Base-by-base conservation (phyloP, 2,797 vertebrate genomes). In the Sebastes cheni region DNA sequence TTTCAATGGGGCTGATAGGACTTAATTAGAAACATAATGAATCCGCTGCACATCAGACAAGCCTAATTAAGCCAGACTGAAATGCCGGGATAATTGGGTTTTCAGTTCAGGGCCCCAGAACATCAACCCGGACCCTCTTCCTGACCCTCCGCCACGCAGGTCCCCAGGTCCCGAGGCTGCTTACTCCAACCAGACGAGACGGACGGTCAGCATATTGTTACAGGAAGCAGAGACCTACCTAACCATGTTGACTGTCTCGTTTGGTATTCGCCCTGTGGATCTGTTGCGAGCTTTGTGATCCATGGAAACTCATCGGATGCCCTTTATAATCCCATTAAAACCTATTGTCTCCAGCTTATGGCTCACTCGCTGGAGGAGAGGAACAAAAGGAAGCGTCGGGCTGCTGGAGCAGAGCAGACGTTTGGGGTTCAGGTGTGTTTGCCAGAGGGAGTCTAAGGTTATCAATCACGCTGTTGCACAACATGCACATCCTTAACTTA, bases 1-100 rank as follows among this genome's bases (percentile, higher is more conserved):
- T 94, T 94, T 93, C 91, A 93, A 80, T 87, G 75, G 67, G 77
- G 86, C 92, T 94, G 95, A 96, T 96, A 94, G 94, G 93, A 93
- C 93, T 95, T 95, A 96, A 96, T 96, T 96, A 95, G 93, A 92
- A 95, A 93, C 94, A 95, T 95, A 96, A 96, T 96, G 92, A 93
- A 94, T 95, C 91, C 84, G 82, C 91, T 70, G 92, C 84, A 92
- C 91, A 96, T 95, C 95, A 96, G 95, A 96, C 95, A 95, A 95
- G 93, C 82, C 92, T 94, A 95, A 96, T 96, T 95, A 95, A 93
- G 92, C 90, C 82, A 74, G 86, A 86, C 90, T 93, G 89, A 93
- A 93, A 92, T 85, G 89, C 86, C 55, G 75, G 81, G 89, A 91
- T 96, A 95, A 96, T 95, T 96, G 86, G 88, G 91, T 93, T 94